Conservation (phyloP, 2,888 invertebrate species). For the Unio pictorum region DNA sequence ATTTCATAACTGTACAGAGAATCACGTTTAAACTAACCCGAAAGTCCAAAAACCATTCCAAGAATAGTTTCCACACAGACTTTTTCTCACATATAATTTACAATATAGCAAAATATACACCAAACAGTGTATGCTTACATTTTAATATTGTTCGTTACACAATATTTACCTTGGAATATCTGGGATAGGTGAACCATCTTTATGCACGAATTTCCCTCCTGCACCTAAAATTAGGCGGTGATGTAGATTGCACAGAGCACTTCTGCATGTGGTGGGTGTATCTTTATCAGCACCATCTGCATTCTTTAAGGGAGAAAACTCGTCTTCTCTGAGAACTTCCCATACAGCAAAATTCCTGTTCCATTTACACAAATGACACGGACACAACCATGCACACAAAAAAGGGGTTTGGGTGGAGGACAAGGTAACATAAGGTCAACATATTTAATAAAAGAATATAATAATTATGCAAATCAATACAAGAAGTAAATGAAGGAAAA, state of each 20-base stretch:
- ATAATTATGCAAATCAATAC: background rate
- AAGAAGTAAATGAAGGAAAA: too few relatives aligned
- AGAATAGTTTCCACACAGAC: too few relatives aligned
- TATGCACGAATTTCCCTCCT: conserved; percentile 81
- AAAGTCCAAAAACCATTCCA: too few relatives aligned
- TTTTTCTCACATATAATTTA: too few relatives aligned
- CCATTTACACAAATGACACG: conserved; percentile 45
- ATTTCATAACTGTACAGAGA: background rate
- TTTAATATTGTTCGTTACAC: background rate
- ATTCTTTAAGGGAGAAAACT: conserved; percentile 98
- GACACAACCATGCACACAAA: conserved; percentile 19
- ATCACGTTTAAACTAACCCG: background rate
- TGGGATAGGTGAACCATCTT: conserved; percentile 71
- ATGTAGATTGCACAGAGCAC: conserved; percentile 77
- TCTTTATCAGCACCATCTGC: conserved; percentile 89
- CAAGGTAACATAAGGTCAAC: background rate
- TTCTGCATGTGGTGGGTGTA: conserved; percentile 89
- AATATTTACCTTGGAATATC: conserved; percentile 69
- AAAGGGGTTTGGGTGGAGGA: conserved; percentile 3
- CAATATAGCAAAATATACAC: background rate
- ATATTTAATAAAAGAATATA: background rate
- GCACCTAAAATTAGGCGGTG: conserved; percentile 83
- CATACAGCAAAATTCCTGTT: conserved; percentile 82
- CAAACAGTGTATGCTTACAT: background rate
- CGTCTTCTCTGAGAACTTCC: conserved; percentile 89